These are phyloP conservation scores for Nephrotoma flavescens DNA, from an alignment of 2,888 invertebrate genomes.

Conservation along the genomic window DNA sequence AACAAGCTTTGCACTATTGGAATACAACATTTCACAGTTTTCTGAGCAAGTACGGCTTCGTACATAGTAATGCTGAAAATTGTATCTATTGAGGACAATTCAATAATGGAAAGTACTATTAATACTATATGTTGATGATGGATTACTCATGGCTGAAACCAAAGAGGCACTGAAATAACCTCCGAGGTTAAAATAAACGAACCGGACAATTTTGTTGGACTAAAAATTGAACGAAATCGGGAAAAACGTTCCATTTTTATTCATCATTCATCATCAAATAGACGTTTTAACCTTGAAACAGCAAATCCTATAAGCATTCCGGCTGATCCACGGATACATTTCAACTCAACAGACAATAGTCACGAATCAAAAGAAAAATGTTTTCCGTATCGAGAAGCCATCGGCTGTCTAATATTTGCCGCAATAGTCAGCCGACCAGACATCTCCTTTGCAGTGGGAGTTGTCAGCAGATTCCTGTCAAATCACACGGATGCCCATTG, in stretches of 20 bases:
- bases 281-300: constrained; percentile 8
- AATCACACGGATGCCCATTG: neutral
- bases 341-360: neutral
- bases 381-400: constrained; percentile 11
- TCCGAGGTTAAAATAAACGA: neutral
- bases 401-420: constrained; percentile 15
- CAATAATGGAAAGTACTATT: neutral
- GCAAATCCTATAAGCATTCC: constrained; percentile 3
- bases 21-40: neutral
- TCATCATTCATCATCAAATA: constrained; percentile 8
- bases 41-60: neutral
- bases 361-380: neutral
- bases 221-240: neutral
- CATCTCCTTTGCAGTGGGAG: constrained; percentile 14
- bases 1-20: neutral
- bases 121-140: constrained; percentile 5
- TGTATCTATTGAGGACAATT: constrained; percentile 5
- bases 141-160: neutral
- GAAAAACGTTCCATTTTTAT: constrained; percentile 6
- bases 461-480: constrained; percentile 13
- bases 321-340: constrained; percentile 9
- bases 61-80: constrained; percentile 5
- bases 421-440: constrained; percentile 15
- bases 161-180: neutral
- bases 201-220: neutral